Evolutionary conservation across 2,113 vertebrate genomes (phyloP).

Genomic region (Strigops habroptila): DNA sequence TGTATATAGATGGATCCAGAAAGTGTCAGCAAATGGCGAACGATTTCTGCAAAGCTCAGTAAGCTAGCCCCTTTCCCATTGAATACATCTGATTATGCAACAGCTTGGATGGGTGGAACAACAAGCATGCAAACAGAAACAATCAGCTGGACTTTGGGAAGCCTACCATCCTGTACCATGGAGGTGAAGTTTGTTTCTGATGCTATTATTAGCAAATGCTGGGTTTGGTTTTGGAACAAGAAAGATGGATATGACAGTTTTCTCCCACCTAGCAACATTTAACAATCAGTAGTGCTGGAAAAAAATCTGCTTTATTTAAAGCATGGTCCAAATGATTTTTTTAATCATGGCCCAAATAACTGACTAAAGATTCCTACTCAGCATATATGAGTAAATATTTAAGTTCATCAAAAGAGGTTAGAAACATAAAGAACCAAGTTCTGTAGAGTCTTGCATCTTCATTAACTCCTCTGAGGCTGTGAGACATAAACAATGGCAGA

Average conservation of each 20-base stretch:
- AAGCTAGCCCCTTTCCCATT: not conserved
- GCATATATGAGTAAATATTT: not conserved
- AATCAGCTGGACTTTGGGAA: not conserved
- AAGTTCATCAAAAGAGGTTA: not conserved
- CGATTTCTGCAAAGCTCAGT: not conserved
- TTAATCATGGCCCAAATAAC: not conserved
- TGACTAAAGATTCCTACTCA: not conserved
- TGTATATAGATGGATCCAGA: slow-evolving; percentile 1
- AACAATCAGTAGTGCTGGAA: not conserved
- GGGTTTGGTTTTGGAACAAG: not conserved
- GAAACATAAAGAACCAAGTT: not conserved
- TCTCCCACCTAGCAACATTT: not conserved
- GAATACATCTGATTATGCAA: not conserved
- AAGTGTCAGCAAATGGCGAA: slow-evolving; percentile 14
- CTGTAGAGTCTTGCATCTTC: not conserved
- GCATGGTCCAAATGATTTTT: not conserved
- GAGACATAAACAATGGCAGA: not conserved
- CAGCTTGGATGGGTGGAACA: slow-evolving; percentile 3
- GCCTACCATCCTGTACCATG: rapidly evolving
- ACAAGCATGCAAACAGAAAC: not conserved
- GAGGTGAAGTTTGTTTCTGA: not conserved
- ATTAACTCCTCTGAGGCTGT: not conserved
- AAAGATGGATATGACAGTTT: not conserved
- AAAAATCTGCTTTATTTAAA: not conserved
- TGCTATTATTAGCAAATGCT: not conserved